Conservation (phyloP, 2,888 invertebrate genomes). For the Leptodirus hochenwartii region DNA sequence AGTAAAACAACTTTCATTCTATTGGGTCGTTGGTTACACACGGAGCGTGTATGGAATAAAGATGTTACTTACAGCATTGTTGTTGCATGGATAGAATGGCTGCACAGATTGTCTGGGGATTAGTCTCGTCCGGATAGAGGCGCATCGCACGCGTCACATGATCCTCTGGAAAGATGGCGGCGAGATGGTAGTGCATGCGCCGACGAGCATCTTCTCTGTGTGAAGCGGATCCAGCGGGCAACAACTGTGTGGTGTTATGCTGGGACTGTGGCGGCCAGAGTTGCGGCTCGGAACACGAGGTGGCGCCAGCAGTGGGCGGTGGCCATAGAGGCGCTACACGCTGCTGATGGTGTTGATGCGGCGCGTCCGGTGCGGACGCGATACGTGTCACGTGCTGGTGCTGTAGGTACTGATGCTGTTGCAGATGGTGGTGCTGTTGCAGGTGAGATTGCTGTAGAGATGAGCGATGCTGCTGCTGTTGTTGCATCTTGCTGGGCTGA, state of each 20-base stretch:
- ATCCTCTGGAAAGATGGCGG: slow-evolving; percentile 80
- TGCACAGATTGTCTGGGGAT: slow-evolving; percentile 78
- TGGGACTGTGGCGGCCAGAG: slow-evolving; percentile 27
- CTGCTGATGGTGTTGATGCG: too few relatives aligned
- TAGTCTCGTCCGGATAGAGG: slow-evolving; percentile 72
- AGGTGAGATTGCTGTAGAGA: slow-evolving; percentile 18
- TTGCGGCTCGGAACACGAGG: too few relatives aligned
- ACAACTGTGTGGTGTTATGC: slow-evolving; percentile 20
- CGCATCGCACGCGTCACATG: slow-evolving; percentile 82
- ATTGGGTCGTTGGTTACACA: too few relatives aligned
- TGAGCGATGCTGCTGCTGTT: slow-evolving; percentile 34
- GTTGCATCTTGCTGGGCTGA: slow-evolving; percentile 8
- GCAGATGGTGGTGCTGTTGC: slow-evolving; percentile 28
- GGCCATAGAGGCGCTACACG: too few relatives aligned
- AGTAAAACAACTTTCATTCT: too few relatives aligned
- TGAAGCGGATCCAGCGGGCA: too few relatives aligned
- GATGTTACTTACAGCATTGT: not conserved
- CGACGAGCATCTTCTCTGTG: slow-evolving; percentile 49
- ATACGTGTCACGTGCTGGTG: slow-evolving; percentile 46
- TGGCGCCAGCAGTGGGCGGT: too few relatives aligned
- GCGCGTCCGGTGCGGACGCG: slow-evolving; percentile 55
- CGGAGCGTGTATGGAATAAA: too few relatives aligned
- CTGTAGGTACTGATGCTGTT: slow-evolving; percentile 26
- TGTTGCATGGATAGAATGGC: slow-evolving; percentile 64
- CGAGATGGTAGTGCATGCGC: slow-evolving; percentile 69